Evolutionary conservation across 92 coral and sea anemone species (phyloP), one percentile per base, ranked within the genome.

Genomic region (Phenganax stokvisi): DNA sequence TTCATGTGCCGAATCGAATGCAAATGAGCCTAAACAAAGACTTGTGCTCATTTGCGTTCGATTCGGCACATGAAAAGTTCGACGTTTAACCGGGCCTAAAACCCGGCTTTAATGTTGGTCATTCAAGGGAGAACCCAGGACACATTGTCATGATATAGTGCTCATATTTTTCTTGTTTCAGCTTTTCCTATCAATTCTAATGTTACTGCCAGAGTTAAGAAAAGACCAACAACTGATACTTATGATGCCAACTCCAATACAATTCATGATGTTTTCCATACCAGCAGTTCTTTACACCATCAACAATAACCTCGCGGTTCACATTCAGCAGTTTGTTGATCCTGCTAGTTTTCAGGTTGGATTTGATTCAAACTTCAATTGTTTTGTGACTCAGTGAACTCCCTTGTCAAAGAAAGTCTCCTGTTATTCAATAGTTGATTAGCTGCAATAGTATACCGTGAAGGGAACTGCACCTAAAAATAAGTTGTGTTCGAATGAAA

Each of bases 331-430:
- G 51, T 92, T 86, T 55, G 78, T 92, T 58, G 97, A 92, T 72
- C 97, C 97, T 57, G 97, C 97, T 57, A 92, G 97, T 77, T 92
- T 92, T 76, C 97, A 92, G 97, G 97, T 92, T 78, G 76, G 29
- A 16, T 10, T 29, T 13, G 6, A 3, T 17, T 5, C 10, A 16
- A 7, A 55, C 2, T 1, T 37, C 47, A 37, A 37, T 37, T 2
- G 47, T 37, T 1, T 37, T 37, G 2, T 37, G 5, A 37, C 47
- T 37, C 47, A 37, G 47, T 37, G 47, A 37, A 37, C 5, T 37
- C 5, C 47, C 30, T 37, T 3, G 16, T 59, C n/a, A 13, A 25
- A 59, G 27, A 6, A 3, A 59, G 16, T 3, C 27, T 13, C 65
- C 65, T 7, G n/a, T 25, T 27, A 12, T 44, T 30, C 13, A 16